Evolutionary conservation across 2,888 invertebrate genomes (phyloP), one percentile per base, ranked within the genome.

Genomic region (Macrosiphum euphorbiae): DNA sequence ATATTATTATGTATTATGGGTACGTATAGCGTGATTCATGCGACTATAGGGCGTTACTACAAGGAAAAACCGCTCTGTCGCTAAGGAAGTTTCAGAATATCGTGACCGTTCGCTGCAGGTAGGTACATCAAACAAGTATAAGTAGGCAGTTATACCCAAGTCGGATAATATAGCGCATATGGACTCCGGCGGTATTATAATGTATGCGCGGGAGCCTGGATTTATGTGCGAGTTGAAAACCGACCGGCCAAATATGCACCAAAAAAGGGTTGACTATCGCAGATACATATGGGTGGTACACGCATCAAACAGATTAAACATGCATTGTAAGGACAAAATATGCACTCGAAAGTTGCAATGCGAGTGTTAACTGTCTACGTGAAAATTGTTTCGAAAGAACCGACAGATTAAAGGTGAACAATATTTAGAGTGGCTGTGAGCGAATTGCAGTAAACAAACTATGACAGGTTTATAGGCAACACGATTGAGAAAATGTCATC

Each of bases 31-130:
- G 84, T 91, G 91, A 91, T 91, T 91, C 91, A 85, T 91, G 55
- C 41, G 55, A 55, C 91, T 20, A n/a, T 28, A 10, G 91, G 91
- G 91, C 91, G 91, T 91, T 41, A 84, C 41, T 91, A 91, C 91
- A 44, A 55, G 84, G 91, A 85, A 85, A 91, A 84, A 85, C 44
- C 55, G 91, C 84, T 91, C 52, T 52, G 84, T 91, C 91, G 91
- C 84, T 44, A 44, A 85, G 91, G 84, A 91, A 91, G 91, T 91
- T 44, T 41, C 85, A 52, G 84, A 84, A 85, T 84, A 91, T 91
- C 91, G 91, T 91, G 91, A 91, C 91, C 41, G 85, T 58, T 61
- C 50, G 13, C 41, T 35, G 35, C 84, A n/a, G 50, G 78, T 52
- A n/a, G 50, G 78, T 52, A 78, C 90, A 52, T 52, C 90, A 50